phyloP scores from a whole-genome alignment of 2,113 vertebrate genomes.

The Dolichallabes microphthalmus region DNA sequence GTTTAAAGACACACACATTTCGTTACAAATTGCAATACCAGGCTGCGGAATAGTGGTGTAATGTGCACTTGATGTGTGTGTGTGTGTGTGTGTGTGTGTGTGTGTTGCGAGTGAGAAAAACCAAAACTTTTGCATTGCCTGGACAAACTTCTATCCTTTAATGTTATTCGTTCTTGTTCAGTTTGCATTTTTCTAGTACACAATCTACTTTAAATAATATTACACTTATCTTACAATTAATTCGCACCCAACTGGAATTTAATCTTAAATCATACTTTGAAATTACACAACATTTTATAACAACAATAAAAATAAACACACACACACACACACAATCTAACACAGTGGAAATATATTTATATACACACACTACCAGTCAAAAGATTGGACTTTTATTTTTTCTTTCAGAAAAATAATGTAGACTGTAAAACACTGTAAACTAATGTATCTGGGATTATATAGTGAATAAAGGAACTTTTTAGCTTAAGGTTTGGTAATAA shows the following conservation, averaged over 20 bases:
- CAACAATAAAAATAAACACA: not conserved
- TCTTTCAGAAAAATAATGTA: not conserved
- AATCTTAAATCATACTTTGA: not conserved
- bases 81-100: too few relatives aligned
- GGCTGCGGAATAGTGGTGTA: not conserved
- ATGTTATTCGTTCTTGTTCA: not conserved
- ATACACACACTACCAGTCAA: constrained; percentile 3
- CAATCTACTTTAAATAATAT: not conserved
- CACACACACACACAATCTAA: not conserved
- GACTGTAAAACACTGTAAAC: not conserved
- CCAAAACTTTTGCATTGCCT: not conserved
- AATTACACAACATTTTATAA: not conserved
- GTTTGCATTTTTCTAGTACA: not conserved
- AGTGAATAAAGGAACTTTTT: not conserved
- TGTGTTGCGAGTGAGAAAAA: not conserved
- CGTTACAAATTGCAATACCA: not conserved
- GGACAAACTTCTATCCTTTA: not conserved
- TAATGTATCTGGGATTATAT: not conserved
- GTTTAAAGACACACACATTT: not conserved
- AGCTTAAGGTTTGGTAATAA: not conserved
- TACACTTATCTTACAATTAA: not conserved
- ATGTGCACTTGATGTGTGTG: too few relatives aligned
- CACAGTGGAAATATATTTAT: not conserved
- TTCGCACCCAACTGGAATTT: not conserved
- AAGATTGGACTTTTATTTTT: not conserved